Percentiles rank a stretch among this genome's conserved stretches.
phyloP scores from a whole-genome alignment of 2,113 vertebrate genomes.

The Ibidorhyncha struthersii region DNA sequence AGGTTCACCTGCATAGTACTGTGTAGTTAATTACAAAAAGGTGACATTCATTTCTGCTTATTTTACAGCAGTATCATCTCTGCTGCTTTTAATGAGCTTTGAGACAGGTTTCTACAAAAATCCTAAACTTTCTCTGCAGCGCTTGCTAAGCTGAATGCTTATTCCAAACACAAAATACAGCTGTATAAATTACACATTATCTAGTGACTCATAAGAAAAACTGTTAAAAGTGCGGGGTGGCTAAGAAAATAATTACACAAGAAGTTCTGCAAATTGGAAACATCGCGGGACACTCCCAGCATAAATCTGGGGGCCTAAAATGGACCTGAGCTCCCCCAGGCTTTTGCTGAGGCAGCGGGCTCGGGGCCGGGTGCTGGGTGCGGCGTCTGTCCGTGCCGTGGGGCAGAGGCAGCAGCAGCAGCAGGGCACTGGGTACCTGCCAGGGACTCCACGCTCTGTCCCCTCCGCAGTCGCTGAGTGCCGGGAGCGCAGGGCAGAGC shows the following conservation, averaged over 20 bases:
- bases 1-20: neutral
- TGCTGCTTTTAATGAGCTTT: neutral
- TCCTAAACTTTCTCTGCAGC: neutral
- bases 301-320: neutral
- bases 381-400: neutral
- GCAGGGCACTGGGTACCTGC: neutral
- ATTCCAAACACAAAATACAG: neutral
- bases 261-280: neutral
- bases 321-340: neutral
- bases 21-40: neutral
- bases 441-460: accelerated
- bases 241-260: neutral
- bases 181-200: neutral
- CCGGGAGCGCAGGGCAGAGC: accelerated
- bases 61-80: neutral
- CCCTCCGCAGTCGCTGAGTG: neutral
- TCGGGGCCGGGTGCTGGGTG: accelerated
- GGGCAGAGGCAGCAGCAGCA: neutral
- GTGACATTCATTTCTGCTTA: neutral
- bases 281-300: accelerated
- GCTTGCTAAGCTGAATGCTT: neutral
- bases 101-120: neutral
- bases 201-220: neutral
- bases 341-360: neutral
- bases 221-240: neutral